Base-by-base conservation (phyloP, 2,797 vertebrate species). In the Selene dorsalis region DNA sequence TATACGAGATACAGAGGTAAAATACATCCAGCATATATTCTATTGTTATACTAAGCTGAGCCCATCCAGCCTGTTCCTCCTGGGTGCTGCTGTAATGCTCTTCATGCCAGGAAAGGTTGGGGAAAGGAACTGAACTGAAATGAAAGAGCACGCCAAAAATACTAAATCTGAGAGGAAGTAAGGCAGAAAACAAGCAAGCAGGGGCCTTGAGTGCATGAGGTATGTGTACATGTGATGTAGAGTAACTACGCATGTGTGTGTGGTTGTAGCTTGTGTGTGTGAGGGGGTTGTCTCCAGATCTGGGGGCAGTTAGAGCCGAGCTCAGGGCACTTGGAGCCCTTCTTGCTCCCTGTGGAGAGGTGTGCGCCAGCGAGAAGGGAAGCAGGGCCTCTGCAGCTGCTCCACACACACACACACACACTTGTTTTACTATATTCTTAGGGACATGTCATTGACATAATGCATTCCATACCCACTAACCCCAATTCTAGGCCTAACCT, bases 371-470 rank as follows among this genome's bases (percentile, higher is more conserved):
- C 43, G 4, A 84, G 85, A 73, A 59, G 69, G 79, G 86, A 87
- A 85, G 65, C 81, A 80, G 84, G 87, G 83, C 88, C 85, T 87
- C 89, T 87, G 86, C 91, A 92, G 90, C 88, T 91, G 91, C 84
- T 88, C 72, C 55, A 41, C 39, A 52, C 59, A 38, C 69, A 68
- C 57, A 48, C 18, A 43, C 50, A 43, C n/a, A 35, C 61, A 17
- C 18, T 20, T 47, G 45, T 48, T 48, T 48, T 48, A 48, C 45
- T 48, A 20, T 48, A 47, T 48, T 48, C 18, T 48, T 48, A 7
- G 18, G 45, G 45, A 48, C 18, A 48, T 8, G 18, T n/a, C 45
- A 48, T 20, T 48, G 45, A 48, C 18, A 48, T 48, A 48, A 48
- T 20, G 7, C 45, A 48, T 20, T 48, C 45, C 45, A 18, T 20